Percentiles rank a stretch among this genome's conserved stretches.
phyloP scores from a whole-genome alignment of 2,113 vertebrate species.

The Campylorhamphus procurvoides region DNA sequence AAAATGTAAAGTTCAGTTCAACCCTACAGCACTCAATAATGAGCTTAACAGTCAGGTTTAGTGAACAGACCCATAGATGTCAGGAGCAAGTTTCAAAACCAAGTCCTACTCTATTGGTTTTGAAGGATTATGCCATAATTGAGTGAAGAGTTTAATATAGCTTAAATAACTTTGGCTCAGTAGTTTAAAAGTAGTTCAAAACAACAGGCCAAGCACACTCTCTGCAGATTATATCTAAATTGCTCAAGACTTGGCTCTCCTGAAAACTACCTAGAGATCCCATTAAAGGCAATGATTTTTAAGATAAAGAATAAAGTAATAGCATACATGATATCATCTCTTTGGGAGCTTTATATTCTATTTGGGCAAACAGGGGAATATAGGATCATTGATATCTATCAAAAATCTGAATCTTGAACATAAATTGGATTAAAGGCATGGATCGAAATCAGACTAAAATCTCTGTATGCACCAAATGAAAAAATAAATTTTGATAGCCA shows the following conservation, averaged over 20 bases:
- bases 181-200: slow-evolving; percentile 7
- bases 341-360: neutral
- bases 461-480: neutral
- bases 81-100: neutral
- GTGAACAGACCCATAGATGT: neutral
- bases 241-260: neutral
- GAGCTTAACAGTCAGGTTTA: neutral
- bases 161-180: neutral
- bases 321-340: neutral
- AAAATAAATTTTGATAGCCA: neutral
- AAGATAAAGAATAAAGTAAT: slow-evolving; percentile 7
- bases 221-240: slow-evolving; percentile 31
- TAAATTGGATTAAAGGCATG: neutral
- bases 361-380: neutral
- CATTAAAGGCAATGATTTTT: neutral
- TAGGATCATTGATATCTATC: neutral
- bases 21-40: neutral
- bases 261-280: neutral
- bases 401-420: neutral
- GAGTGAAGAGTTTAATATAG: neutral
- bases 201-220: neutral
- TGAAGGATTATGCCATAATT: slow-evolving; percentile 5
- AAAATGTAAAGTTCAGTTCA: neutral
- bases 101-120: neutral
- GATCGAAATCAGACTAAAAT: neutral